Percentiles rank a stretch among this genome's conserved stretches.
Evolutionary conservation across 2,113 vertebrate genomes (phyloP).

Genomic region (Oryctolagus cuniculus): mOryCun1.1 NC_091453.1:75239501-75240000

Average conservation of each 20-base stretch:
- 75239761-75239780: constrained; percentile 60
- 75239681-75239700: constrained; percentile 22
- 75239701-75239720: constrained; percentile 22
- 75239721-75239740: constrained; percentile 65
- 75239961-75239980: constrained; percentile 59
- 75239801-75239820: constrained; percentile 34
- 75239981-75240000: constrained; percentile 37
- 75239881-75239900: constrained; percentile 64
- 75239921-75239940: constrained; percentile 58
- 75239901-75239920: constrained; percentile 59
- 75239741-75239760: constrained; percentile 52
- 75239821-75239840: background rate
- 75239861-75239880: constrained; percentile 64
- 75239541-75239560: constrained; percentile 51
- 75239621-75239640: background rate
- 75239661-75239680: constrained; percentile 55
- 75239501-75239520: constrained; percentile 32
- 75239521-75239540: constrained; percentile 6
- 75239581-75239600: constrained; percentile 60
- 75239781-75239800: constrained; percentile 57
- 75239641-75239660: constrained; percentile 36
- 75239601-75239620: constrained; percentile 31
- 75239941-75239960: constrained; percentile 61
- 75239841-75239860: constrained; percentile 50
- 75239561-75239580: background rate